A percentile compares a stretch with the other conserved stretches of the same genome.
phyloP scores from a whole-genome alignment of 1,140 invertebrate genomes.

The Lordiphosa mommai region DNA sequence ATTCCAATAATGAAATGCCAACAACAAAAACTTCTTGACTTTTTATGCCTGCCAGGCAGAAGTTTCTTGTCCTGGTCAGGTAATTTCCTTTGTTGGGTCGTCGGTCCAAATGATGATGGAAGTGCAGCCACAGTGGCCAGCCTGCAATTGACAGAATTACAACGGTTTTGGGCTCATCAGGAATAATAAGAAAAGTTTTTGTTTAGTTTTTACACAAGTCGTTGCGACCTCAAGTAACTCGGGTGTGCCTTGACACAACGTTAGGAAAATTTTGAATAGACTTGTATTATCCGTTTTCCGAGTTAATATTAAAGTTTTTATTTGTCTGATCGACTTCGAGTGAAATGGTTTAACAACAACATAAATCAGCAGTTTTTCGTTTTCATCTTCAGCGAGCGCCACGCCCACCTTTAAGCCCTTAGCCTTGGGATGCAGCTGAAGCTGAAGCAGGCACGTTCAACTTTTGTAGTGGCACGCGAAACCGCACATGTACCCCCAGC shows the following conservation, averaged over 20 bases:
- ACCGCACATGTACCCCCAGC: slow-evolving; percentile 45
- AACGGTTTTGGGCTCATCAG: background rate
- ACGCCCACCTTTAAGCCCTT: slow-evolving; percentile 19
- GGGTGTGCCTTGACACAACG: too few species aligned
- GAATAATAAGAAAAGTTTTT: too few species aligned
- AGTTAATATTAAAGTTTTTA: too few species aligned
- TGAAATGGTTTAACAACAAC: too few species aligned
- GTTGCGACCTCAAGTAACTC: too few species aligned
- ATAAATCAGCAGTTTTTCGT: too few species aligned
- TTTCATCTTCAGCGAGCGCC: slow-evolving; percentile 35
- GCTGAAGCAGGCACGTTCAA: slow-evolving; percentile 52
- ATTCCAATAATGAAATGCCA: slow-evolving; percentile 70
- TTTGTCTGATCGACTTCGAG: too few species aligned
- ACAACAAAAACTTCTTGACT: slow-evolving; percentile 52
- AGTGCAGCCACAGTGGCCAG: background rate
- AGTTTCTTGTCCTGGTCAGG: slow-evolving; percentile 15
- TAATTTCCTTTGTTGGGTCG: background rate
- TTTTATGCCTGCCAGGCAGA: slow-evolving; percentile 42
- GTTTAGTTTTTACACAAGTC: too few species aligned
- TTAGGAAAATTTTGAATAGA: too few species aligned
- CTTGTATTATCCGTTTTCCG: too few species aligned
- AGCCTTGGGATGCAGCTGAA: slow-evolving; percentile 11
- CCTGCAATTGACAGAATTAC: slow-evolving; percentile 30
- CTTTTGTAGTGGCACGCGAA: slow-evolving; percentile 64
- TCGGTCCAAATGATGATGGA: background rate